Evolutionary conservation across 1,140 invertebrate genomes (phyloP), one percentile per base, ranked within the genome.

Genomic region (Temnothorax longispinosus): DNA sequence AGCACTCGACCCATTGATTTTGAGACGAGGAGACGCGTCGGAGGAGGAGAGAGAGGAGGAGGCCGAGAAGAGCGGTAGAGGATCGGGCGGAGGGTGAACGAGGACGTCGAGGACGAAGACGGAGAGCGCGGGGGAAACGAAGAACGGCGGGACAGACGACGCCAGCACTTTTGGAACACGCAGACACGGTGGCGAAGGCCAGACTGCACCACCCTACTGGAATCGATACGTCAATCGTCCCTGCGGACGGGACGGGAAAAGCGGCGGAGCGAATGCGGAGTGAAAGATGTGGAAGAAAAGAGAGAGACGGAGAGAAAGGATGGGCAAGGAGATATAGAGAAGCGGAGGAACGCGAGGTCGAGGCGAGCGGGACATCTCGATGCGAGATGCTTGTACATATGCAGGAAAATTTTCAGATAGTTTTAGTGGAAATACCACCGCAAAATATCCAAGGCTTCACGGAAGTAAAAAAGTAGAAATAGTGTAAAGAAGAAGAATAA

Each of bases 161-260:
- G 92, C 90, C 92, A 89, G 90, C 90, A 92, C 82, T 92, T 92
- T 92, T 87, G 88, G 89, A 91, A 85, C 86, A 91, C 89, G 90
- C 91, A 92, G 92, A 92, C 91, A 91, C 90, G 77, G 84, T 89
- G 89, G 89, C 91, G 92, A 93, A 93, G 86, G 87, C 92, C 88
- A 91, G 90, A 92, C 90, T 93, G 91, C 91, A 87, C 90, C 90
- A 88, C 92, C 92, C 92, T 91, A 84, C 89, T 91, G 81, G 91
- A 93, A 93, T 93, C 93, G 93, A 93, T 93, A 93, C 91, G 92
- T 93, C 92, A 93, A 93, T 93, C 89, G 92, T 89, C 87, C 64
- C 88, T 90, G 69, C 52, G 80, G 72, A 82, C 85, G 86, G 84
- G 86, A 87, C 85, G 88, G 88, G 89, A 93, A 92, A 90, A 52